Base-by-base conservation (phyloP, 1,140 invertebrate genomes). In the Amyelois transitella region DNA sequence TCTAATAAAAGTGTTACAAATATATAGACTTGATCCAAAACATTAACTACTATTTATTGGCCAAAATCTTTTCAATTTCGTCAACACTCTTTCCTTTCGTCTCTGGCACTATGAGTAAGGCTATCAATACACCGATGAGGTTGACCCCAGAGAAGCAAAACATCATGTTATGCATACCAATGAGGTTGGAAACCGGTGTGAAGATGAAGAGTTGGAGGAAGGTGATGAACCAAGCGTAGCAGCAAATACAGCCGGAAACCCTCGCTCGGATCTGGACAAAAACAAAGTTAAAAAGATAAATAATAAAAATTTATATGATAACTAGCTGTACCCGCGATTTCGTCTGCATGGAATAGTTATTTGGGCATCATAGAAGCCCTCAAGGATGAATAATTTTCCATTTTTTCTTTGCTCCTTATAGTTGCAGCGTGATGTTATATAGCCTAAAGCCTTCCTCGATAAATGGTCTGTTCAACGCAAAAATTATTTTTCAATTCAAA, bases 81-180 rank as follows among this genome's bases (percentile, higher is more conserved):
- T 65, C 62, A 3, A 49, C 25, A 50, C 47, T 61, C 25, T 62
- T 69, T 10, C 62, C 66, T 53, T 59, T 69, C 5, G 66, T 65
- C 24, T 69, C 66, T 14, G 62, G 66, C 32, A 68, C 32, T 2
- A 49, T 21, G 24, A 60, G 28, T 8, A 62, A 14, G 25, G 47
- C 17, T 1, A 58, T 14, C 6, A 52, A 43, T 62, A 43, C n/a
- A 2, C 53, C 54, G 18, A 49, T 5, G 8, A 49, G 20, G 21
- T 55, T 55, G 49, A 61, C 18, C 1, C 19, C 50, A n/a, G 48
- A 43, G 32, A 53, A 61, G 0, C 24, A 17, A 22, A 32, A 61
- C 25, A 61, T 56, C 1, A 18, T 44, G 12, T 43, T 43, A 32
- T 61, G 28, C 14, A 49, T 24, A 17, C 59, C 59, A 6, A 52